Conservation (phyloP, 2,113 vertebrate species). For the Rutilus rutilus region DNA sequence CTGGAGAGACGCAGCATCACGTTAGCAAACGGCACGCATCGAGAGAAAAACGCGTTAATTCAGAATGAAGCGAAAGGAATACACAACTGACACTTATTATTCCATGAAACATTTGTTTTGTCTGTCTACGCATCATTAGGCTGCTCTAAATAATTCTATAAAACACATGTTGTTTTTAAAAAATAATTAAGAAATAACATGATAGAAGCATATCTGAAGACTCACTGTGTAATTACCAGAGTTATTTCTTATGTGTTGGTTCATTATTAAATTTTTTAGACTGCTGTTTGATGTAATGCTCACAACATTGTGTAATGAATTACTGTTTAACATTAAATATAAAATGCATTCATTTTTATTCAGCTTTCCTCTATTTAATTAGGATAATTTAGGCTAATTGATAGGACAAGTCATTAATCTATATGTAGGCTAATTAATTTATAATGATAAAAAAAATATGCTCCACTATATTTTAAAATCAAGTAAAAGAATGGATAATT, state of each 20-base stretch:
- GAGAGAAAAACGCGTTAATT: constrained; percentile 66
- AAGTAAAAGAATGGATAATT: neutral
- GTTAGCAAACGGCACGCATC: constrained; percentile 61
- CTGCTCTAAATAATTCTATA: neutral
- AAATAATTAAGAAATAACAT: neutral
- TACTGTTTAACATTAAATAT: neutral
- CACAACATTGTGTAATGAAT: neutral
- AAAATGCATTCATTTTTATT: neutral
- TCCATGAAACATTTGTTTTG: neutral
- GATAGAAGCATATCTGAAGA: neutral
- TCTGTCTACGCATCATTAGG: neutral
- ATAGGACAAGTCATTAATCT: neutral
- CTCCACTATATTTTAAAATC: neutral
- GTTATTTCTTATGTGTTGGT: neutral
- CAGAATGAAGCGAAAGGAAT: constrained; percentile 65
- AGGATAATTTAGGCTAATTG: neutral
- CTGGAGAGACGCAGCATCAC: constrained; percentile 68
- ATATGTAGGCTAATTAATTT: neutral
- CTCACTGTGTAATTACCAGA: neutral
- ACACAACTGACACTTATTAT: constrained; percentile 37
- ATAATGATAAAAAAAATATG: neutral
- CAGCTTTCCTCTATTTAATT: neutral
- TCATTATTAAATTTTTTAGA: neutral
- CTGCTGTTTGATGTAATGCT: neutral
- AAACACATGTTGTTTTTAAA: neutral